These are phyloP conservation scores for Acrobasis repandana DNA, from an alignment of 2,888 invertebrate species.

Conservation along the genomic window DNA sequence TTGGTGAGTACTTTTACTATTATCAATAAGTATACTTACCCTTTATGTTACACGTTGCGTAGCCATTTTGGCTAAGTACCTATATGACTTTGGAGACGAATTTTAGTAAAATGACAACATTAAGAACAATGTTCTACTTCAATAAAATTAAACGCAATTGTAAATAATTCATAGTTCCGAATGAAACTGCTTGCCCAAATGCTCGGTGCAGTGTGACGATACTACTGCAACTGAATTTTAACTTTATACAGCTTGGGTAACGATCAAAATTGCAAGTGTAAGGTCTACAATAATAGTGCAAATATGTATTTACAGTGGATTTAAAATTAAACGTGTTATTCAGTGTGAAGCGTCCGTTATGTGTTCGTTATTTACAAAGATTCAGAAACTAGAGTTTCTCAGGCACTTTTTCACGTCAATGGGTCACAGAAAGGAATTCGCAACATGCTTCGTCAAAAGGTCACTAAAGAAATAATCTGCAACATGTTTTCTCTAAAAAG, in stretches of 20 bases:
- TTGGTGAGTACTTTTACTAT: too few relatives aligned
- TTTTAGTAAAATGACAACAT: neutral
- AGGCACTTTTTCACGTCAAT: too few relatives aligned
- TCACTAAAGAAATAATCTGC: too few relatives aligned
- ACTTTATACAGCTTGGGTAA: neutral
- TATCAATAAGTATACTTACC: too few relatives aligned
- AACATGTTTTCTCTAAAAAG: too few relatives aligned
- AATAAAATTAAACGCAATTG: slow-evolving; percentile 11
- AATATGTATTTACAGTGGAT: slow-evolving; percentile 5
- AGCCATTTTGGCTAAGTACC: too few relatives aligned
- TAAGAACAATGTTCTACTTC: neutral
- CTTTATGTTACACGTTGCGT: too few relatives aligned
- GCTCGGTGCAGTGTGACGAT: slow-evolving; percentile 10
- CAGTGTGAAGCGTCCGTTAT: slow-evolving; percentile 6
- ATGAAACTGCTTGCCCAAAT: slow-evolving; percentile 11
- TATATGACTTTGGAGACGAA: too few relatives aligned
- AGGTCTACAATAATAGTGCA: neutral
- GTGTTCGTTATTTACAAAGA: neutral
- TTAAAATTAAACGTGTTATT: neutral
- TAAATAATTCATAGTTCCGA: slow-evolving; percentile 18
- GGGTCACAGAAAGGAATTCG: too few relatives aligned
- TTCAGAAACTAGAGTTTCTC: neutral
- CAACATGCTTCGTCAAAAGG: too few relatives aligned
- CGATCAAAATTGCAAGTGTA: neutral
- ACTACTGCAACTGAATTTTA: neutral